phyloP scores from a whole-genome alignment of 2,113 vertebrate species.

The Drymodes brunneopygia region DNA sequence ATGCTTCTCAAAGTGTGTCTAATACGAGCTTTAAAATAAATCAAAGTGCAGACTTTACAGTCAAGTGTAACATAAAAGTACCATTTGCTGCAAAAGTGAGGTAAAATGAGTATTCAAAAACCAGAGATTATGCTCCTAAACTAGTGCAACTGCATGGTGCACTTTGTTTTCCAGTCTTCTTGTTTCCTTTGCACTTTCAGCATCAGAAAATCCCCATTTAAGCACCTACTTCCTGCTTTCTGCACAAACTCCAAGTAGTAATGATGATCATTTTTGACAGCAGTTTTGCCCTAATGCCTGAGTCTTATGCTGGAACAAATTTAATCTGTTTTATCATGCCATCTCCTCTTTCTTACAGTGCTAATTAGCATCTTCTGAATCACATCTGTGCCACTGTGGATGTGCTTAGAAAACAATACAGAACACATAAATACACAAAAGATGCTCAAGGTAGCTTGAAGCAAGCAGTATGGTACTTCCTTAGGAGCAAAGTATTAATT shows the following conservation, averaged over 20 bases:
- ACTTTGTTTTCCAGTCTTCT: background rate
- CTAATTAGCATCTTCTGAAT: background rate
- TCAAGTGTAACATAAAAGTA: background rate
- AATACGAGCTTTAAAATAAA: background rate
- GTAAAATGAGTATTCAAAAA: background rate
- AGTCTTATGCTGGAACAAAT: background rate
- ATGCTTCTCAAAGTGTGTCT: background rate
- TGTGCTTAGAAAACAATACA: background rate
- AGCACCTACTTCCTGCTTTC: background rate
- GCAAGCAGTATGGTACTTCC: background rate
- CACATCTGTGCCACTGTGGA: background rate
- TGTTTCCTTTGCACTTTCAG: background rate
- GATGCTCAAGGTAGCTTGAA: background rate
- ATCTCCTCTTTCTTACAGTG: background rate
- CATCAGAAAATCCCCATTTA: no score
- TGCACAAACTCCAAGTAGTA: background rate
- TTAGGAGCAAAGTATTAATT: background rate
- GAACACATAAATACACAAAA: background rate
- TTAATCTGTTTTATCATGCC: background rate
- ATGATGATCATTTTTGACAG: background rate
- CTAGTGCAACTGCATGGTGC: background rate
- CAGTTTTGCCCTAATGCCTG: background rate
- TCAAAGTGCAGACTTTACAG: background rate
- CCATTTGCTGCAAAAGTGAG: background rate
- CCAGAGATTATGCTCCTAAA: background rate